These are phyloP conservation scores for Labeo rohita DNA, from an alignment of 2,113 vertebrate genomes.

Conservation along the genomic window DNA sequence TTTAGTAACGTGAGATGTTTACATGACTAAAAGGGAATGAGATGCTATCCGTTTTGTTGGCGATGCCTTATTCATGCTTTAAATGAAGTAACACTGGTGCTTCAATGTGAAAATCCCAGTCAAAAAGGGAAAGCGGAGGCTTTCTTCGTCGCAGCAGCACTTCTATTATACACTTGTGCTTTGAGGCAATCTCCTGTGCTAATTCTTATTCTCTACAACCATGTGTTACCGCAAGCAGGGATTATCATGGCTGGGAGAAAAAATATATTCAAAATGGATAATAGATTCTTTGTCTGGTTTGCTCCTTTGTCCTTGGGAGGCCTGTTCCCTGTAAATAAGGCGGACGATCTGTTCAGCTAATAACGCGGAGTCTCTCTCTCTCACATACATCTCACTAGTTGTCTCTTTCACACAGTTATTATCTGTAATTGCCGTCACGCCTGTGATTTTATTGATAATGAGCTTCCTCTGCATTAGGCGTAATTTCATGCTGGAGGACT, in stretches of 20 bases:
- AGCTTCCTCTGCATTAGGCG: constrained; percentile 74
- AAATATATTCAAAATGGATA: constrained; percentile 62
- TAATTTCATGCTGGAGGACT: constrained; percentile 78
- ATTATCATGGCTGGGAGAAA: constrained; percentile 63
- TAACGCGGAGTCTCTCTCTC: constrained; percentile 26
- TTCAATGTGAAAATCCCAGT: constrained; percentile 57
- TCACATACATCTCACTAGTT: constrained; percentile 65
- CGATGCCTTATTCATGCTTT: constrained; percentile 59
- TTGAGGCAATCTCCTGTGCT: constrained; percentile 54
- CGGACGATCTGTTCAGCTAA: constrained; percentile 64
- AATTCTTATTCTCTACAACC: constrained; percentile 50
- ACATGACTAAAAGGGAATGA: constrained; percentile 51
- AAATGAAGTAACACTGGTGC: constrained; percentile 61
- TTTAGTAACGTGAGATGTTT: constrained; percentile 62
- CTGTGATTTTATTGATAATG: constrained; percentile 82
- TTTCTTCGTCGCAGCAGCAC: constrained; percentile 54
- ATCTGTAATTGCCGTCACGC: constrained; percentile 79
- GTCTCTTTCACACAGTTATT: constrained; percentile 74
- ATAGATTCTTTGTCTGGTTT: constrained; percentile 72
- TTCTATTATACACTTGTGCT: constrained; percentile 59
- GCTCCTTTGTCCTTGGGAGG: constrained; percentile 73
- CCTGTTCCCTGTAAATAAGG: constrained; percentile 67
- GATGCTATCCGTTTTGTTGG: constrained; percentile 58
- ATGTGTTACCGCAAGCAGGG: constrained; percentile 49
- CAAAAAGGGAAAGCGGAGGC: constrained; percentile 31